phyloP scores from a whole-genome alignment of 2,797 vertebrate genomes.

The Gadopsis marmoratus region DNA sequence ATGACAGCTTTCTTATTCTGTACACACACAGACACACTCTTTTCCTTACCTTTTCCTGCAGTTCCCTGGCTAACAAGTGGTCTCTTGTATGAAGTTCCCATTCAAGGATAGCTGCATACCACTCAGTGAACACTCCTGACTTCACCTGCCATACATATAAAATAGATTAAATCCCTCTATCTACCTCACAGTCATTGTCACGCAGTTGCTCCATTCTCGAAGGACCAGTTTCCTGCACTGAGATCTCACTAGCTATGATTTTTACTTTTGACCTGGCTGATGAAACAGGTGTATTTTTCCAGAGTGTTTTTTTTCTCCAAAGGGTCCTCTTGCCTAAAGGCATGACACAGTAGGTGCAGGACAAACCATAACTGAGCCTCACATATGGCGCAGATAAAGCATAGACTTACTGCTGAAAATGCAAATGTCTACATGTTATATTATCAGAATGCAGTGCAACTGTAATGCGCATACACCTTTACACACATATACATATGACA shows the following conservation, averaged over 20 bases:
- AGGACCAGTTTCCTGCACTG: conserved; percentile 11
- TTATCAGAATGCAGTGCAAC: neutral
- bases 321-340: conserved; percentile 6
- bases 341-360: conserved; percentile 7
- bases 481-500: neutral
- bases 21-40: neutral
- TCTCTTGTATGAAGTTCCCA: conserved; percentile 7
- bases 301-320: neutral
- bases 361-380: conserved; percentile 5
- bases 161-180: conserved; percentile 28
- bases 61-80: neutral
- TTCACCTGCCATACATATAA: neutral
- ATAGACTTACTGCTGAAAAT: neutral
- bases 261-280: conserved; percentile 27
- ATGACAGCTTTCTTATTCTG: neutral
- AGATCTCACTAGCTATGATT: conserved; percentile 22
- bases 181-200: conserved; percentile 18
- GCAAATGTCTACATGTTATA: neutral
- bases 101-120: conserved; percentile 6
- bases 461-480: neutral
- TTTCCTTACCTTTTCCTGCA: neutral
- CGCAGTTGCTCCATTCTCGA: conserved; percentile 8
- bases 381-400: neutral
- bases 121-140: conserved; percentile 1
- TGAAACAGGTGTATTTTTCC: conserved; percentile 28